phyloP scores from a whole-genome alignment of 2,797 vertebrate genomes.

The Prunella strophiata region DNA sequence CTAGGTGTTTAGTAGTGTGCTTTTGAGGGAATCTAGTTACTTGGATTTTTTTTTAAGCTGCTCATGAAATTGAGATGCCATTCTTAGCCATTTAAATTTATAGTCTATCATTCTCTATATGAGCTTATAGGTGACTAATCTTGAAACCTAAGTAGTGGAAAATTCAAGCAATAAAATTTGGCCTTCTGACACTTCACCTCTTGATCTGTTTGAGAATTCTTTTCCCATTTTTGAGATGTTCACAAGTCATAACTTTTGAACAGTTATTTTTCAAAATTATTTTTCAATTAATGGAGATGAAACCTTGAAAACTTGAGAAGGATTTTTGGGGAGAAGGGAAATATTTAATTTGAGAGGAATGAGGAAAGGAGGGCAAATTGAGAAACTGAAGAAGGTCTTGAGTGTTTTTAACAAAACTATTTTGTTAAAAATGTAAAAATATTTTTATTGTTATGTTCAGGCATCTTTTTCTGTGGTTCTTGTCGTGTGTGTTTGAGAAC shows the following conservation, averaged over 20 bases:
- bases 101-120: not conserved
- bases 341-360: not conserved
- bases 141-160: not conserved
- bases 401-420: not conserved
- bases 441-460: not conserved
- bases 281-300: not conserved
- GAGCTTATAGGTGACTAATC: not conserved
- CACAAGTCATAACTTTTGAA: not conserved
- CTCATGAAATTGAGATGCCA: not conserved
- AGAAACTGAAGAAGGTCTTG: not conserved
- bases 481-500: not conserved
- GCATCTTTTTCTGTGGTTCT: not conserved
- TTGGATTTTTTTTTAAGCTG: not conserved
- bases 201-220: not conserved
- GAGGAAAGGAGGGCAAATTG: not conserved
- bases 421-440: not conserved
- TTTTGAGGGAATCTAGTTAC: not conserved
- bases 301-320: not conserved
- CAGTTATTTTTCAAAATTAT: not conserved
- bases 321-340: not conserved
- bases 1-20: not conserved
- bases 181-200: not conserved
- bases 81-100: not conserved
- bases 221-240: not conserved
- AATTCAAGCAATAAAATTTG: not conserved